Evolutionary conservation across 1,140 invertebrate species (phyloP), one percentile per base, ranked within the genome.

Genomic region (Neotoxoptera formosana): DNA sequence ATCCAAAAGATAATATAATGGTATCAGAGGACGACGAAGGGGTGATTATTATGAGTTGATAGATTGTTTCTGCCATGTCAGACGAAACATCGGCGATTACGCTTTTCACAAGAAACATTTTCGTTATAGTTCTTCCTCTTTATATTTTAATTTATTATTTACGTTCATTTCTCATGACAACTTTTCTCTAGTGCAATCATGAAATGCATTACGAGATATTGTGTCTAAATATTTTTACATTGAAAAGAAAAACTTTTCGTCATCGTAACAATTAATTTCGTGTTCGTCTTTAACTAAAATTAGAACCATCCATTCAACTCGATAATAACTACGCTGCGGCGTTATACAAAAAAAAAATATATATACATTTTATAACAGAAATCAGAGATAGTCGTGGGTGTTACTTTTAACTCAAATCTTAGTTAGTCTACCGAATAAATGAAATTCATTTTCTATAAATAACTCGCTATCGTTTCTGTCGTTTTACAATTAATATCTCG

Each of bases 101-200:
- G 30, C 45, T 87, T 87, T 87, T 87, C 84, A 48, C 41, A 36
- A 87, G 45, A 87, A 87, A 48, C 30, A 47, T 87, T 47, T 87
- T 30, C 23, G 83, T 84, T 41, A n/a, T n/a, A 45, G 34, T 45
- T 84, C 83, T 84, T 84, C 34, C 41, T 41, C 83, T 84, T 84
- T 45, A 45, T 84, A 84, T 84, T 84, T 47, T 47, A 87, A 87
- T 87, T 87, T 87, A 87, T 87, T 87, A 87, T 87, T 87, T 87
- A 47, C 34, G 36, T 41, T 41, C 36, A 36, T 23, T 41, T 36
- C 23, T 45, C 83, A 45, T 41, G 41, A 45, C 36, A 41, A 45
- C 83, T 84, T 84, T 84, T 84, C 83, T 84, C 36, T 45, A 84
- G 83, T 45, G 9, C 34, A 84, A 45, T 30, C 41, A 45, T 84